Evolutionary conservation across 2,113 vertebrate genomes (phyloP), one percentile per base, ranked within the genome.

Genomic region (Clinocottus analis): DNA sequence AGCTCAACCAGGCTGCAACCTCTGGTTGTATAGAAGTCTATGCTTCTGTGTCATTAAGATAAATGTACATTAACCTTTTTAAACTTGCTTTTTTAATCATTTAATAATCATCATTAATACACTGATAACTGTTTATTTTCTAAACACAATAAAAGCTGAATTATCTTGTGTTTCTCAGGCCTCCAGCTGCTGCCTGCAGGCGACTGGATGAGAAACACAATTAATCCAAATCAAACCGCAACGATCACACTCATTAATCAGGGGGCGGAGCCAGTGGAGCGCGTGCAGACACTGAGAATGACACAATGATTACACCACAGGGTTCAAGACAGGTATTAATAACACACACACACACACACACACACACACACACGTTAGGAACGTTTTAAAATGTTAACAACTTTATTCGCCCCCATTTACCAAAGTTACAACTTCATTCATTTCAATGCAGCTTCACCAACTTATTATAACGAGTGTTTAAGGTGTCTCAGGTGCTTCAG

Each of bases 191-290:
- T 45, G 80, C 86, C 84, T 72, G 71, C 87, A 85, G 85, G 85
- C 85, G 88, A 84, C 90, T 90, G 77, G 67, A 77, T 77, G 63
- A 73, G 81, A 87, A 66, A 82, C 66, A 59, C 62, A 87, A 89
- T 91, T 87, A 87, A 91, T 92, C 74, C 80, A 84, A 76, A 87
- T 91, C 77, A 89, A 74, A 75, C 79, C 6, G 67, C 71, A 33
- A 68, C 23, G 63, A 86, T 84, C 64, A 29, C 61, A 37, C 73
- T 76, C 82, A 88, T 88, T 89, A 88, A 91, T 92, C 89, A 89
- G 72, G 61, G 72, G 61, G 72, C 45, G 59, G 68, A 79, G 78
- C 75, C 49, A 16, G 82, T 69, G 7, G 76, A 81, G 61, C 60
- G 8, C 23, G 53, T 72, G 80, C 80, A 10, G n/a, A 60, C 58